These are phyloP conservation scores for Sarcophilus harrisii DNA, from an alignment of 2,797 vertebrate genomes.

Conservation along the genomic window DNA sequence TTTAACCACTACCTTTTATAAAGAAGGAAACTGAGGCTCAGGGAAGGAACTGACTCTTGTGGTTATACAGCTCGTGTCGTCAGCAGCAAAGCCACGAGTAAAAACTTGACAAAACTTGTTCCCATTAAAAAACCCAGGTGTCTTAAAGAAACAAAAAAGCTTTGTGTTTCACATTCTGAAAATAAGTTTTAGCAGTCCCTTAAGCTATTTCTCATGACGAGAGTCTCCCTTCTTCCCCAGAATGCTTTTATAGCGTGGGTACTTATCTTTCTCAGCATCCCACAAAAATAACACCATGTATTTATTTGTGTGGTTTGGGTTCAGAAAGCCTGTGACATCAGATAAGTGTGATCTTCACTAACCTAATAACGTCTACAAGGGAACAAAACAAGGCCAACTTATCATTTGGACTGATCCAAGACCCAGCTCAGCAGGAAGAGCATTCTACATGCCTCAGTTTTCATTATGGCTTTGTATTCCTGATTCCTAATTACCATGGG, in stretches of 20 bases:
- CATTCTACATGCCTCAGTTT: not conserved
- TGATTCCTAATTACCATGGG: not conserved
- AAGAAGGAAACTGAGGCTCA: not conserved
- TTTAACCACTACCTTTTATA: not conserved
- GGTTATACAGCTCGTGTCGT: not conserved
- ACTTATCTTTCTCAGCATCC: not conserved
- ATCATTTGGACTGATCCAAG: not conserved
- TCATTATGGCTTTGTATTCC: not conserved
- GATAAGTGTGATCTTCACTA: conserved; percentile 55
- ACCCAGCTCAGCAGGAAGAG: not conserved
- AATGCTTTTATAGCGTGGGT: not conserved
- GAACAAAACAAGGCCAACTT: not conserved
- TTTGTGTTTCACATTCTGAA: not conserved
- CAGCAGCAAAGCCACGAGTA: not conserved
- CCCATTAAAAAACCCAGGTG: not conserved
- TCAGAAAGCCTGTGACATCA: conserved; percentile 70
- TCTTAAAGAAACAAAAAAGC: not conserved
- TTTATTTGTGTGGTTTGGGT: conserved; percentile 74
- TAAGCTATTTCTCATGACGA: not conserved
- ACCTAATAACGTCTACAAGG: conserved; percentile 13
- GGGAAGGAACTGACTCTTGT: not conserved
- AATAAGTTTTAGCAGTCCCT: not conserved
- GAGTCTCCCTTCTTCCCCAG: not conserved
- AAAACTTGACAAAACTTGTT: not conserved
- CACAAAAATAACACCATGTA: conserved; percentile 11